Percentiles rank a stretch among this genome's conserved stretches.
Conservation (phyloP, 2,797 vertebrate species). For the Lindbergichthys nudifrons region DNA sequence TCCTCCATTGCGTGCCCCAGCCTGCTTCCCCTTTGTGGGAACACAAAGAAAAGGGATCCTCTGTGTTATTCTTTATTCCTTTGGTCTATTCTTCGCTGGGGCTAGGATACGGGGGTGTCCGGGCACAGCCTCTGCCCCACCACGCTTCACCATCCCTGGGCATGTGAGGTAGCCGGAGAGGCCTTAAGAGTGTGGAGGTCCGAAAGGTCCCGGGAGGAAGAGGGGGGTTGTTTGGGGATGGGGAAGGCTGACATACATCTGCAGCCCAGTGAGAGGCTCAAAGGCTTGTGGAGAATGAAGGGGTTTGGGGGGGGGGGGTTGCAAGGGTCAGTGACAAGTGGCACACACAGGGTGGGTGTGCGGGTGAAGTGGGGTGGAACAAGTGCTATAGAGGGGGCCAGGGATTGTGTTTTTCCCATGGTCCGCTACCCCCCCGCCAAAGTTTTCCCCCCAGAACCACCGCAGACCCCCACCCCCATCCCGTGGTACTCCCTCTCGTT, state of each 20-base stretch:
- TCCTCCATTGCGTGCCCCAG: conserved; percentile 8
- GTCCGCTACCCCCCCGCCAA: conserved; percentile 73
- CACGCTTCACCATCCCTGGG: conserved; percentile 51
- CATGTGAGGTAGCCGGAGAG: conserved; percentile 34
- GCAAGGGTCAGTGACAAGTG: conserved; percentile 87
- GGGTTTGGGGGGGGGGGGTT: conserved; percentile 54
- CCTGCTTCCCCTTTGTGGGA: conserved; percentile 34
- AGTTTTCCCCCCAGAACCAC: conserved; percentile 56
- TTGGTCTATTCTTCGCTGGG: conserved; percentile 27
- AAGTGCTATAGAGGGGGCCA: conserved; percentile 80
- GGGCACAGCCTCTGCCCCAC: conserved; percentile 56
- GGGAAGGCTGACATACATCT: conserved; percentile 65
- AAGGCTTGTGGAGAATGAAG: conserved; percentile 73
- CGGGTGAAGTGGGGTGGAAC: conserved; percentile 86
- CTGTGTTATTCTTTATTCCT: conserved; percentile 63
- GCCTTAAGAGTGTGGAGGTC: conserved; percentile 49
- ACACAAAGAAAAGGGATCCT: conserved; percentile 56
- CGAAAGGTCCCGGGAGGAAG: conserved; percentile 15
- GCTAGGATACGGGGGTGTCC: conserved; percentile 38
- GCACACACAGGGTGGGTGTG: conserved; percentile 74
- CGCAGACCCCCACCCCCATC: conserved; percentile 19
- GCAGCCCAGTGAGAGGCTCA: conserved; percentile 71
- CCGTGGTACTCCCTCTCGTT: conserved; percentile 32
- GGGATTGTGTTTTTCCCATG: conserved; percentile 87
- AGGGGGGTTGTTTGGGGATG: neutral